phyloP scores from a whole-genome alignment of 1,140 invertebrate species.

The Drosophila navojoa region DNA sequence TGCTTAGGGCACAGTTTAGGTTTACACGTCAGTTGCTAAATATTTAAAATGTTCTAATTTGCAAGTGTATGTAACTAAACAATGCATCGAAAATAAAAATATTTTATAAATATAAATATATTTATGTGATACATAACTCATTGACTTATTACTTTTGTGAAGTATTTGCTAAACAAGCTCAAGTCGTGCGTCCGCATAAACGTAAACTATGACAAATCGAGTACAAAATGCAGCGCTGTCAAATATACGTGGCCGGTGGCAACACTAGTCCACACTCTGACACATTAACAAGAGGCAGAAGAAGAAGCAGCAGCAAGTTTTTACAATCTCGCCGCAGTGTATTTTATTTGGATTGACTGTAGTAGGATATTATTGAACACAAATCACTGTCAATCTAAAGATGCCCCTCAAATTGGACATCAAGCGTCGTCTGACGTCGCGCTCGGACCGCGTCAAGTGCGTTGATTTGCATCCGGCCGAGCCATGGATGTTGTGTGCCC shows the following conservation, averaged over 20 bases:
- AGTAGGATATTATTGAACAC: constrained; percentile 21
- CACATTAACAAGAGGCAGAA: constrained; percentile 61
- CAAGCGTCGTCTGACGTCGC: constrained; percentile 97
- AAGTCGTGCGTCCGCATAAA: not conserved
- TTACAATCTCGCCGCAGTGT: constrained; percentile 46
- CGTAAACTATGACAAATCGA: not conserved
- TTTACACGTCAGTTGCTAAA: not conserved
- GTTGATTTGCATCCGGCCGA: constrained; percentile 98
- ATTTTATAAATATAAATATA: too few relatives aligned
- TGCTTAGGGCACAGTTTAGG: constrained; percentile 5
- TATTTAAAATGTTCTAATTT: too few relatives aligned
- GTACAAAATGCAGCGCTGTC: constrained; percentile 17
- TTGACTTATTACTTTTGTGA: too few relatives aligned
- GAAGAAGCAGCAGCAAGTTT: constrained; percentile 63
- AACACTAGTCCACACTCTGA: constrained; percentile 58
- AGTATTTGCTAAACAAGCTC: not conserved
- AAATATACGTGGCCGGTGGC: constrained; percentile 61
- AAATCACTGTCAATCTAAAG: constrained; percentile 30
- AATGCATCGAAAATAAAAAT: too few relatives aligned
- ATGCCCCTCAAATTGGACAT: constrained; percentile 98
- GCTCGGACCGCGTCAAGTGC: constrained; percentile 99
- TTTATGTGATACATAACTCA: too few relatives aligned
- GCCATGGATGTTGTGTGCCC: constrained; percentile 98
- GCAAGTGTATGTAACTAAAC: too few relatives aligned
- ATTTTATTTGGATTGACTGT: constrained; percentile 40